These are phyloP conservation scores for Haliclystus octoradiatus DNA, from an alignment of 30 jellyfish, hydroid and myxozoan species.

Conservation along the genomic window DNA sequence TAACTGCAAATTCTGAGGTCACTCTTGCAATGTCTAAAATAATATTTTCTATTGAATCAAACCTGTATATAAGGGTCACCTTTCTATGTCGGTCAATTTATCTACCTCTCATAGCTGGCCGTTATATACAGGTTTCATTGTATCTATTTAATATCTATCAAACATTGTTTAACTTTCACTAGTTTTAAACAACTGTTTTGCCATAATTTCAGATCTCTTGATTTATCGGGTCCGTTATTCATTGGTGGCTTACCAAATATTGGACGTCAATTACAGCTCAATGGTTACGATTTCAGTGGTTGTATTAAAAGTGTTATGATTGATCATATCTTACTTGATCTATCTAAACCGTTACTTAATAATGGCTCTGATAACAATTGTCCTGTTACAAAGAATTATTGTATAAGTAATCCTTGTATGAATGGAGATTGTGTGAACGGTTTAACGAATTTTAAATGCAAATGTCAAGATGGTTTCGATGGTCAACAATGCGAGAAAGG, in stretches of 20 bases:
- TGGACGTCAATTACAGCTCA: constrained; percentile 20
- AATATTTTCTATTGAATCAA: neutral
- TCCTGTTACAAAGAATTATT: constrained; percentile 38
- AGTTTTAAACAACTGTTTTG: neutral
- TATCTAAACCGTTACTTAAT: constrained; percentile 33
- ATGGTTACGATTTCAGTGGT: constrained; percentile 58
- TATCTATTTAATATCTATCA: too few relatives aligned
- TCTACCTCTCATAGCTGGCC: neutral
- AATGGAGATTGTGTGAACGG: constrained; percentile 51
- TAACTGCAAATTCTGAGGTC: too few relatives aligned
- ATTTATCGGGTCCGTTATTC: constrained; percentile 71
- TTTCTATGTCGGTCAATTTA: neutral
- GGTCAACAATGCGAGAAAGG: constrained; percentile 77
- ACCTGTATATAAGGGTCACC: neutral
- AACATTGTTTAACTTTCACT: neutral
- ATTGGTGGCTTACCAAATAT: constrained; percentile 75
- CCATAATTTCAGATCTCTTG: constrained; percentile 62
- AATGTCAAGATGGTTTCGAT: constrained; percentile 46
- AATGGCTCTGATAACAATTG: constrained; percentile 29
- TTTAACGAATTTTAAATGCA: constrained; percentile 42
- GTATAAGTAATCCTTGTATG: constrained; percentile 50
- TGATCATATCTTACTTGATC: constrained; percentile 60
- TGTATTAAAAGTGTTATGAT: constrained; percentile 66
- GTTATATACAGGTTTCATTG: neutral
- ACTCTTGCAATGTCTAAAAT: too few relatives aligned